phyloP scores from a whole-genome alignment of 1,140 invertebrate genomes.

The Drosophila chauvacae region DNA sequence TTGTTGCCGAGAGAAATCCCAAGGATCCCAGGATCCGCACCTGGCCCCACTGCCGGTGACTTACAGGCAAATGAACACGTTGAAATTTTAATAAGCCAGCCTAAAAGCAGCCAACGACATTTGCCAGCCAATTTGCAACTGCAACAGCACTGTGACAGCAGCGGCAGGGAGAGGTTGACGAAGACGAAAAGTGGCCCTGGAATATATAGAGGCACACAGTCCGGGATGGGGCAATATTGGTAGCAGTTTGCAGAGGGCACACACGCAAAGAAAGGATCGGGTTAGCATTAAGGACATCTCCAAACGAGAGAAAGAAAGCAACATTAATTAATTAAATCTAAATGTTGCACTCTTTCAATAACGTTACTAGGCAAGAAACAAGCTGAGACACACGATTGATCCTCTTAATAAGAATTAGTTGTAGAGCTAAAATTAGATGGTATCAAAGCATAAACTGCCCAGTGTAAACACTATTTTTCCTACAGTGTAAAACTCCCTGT shows the following conservation, averaged over 20 bases:
- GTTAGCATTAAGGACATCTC: neutral
- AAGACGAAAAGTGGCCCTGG: conserved; percentile 67
- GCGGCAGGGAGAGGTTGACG: conserved; percentile 53
- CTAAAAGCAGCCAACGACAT: conserved; percentile 77
- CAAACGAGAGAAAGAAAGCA: neutral
- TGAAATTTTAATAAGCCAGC: conserved; percentile 81
- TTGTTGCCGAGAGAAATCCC: conserved; percentile 65
- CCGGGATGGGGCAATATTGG: conserved; percentile 34
- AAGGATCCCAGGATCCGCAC: conserved; percentile 26
- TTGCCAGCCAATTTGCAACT: conserved; percentile 80
- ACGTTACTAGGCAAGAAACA: neutral
- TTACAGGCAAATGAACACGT: conserved; percentile 78
- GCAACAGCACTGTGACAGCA: conserved; percentile 35
- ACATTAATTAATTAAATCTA: neutral
- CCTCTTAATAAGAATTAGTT: neutral
- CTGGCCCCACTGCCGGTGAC: conserved; percentile 30
- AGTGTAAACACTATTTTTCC: neutral
- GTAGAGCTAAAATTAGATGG: neutral
- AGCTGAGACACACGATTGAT: neutral
- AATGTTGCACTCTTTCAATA: neutral
- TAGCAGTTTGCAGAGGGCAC: conserved; percentile 10
- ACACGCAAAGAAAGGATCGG: conserved; percentile 23
- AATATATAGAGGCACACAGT: conserved; percentile 35
- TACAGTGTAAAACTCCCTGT: conserved; percentile 8
- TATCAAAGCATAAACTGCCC: neutral